Evolutionary conservation across 2,797 vertebrate genomes (phyloP).

Genomic region (Microctenopoma lineatum): DNA sequence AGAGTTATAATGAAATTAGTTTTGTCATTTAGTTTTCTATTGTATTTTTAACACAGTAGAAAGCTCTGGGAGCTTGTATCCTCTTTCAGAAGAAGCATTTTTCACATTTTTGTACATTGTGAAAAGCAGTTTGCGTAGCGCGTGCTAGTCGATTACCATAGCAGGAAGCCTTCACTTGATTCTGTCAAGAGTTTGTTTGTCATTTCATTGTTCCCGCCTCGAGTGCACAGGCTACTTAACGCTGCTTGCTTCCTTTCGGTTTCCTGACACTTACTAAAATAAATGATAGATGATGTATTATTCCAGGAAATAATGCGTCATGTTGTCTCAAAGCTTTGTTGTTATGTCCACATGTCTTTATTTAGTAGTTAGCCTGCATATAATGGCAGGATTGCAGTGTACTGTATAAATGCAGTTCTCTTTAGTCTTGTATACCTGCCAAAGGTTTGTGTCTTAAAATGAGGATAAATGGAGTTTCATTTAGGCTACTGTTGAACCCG

Average conservation of each 20-base stretch:
- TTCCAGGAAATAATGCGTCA: constrained; percentile 48
- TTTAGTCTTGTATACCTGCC: not conserved
- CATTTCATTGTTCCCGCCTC: constrained; percentile 55
- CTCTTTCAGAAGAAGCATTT: not conserved
- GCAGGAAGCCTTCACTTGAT: constrained; percentile 60
- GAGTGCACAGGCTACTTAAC: constrained; percentile 43
- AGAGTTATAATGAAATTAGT: too few relatives aligned
- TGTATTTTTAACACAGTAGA: too few relatives aligned
- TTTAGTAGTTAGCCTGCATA: not conserved
- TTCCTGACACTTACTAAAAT: constrained; percentile 6
- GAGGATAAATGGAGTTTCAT: constrained; percentile 24
- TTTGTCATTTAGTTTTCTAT: too few relatives aligned
- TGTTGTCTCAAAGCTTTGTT: constrained; percentile 11
- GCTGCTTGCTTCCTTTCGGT: constrained; percentile 27
- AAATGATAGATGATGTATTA: not conserved
- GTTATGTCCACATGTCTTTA: constrained; percentile 3
- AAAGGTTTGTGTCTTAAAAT: constrained; percentile 16
- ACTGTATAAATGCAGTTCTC: not conserved
- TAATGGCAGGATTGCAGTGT: not conserved
- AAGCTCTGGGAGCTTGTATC: not conserved
- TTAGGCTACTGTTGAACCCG: constrained; percentile 1
- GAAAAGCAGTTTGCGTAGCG: constrained; percentile 25
- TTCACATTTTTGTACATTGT: not conserved
- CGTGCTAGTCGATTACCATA: constrained; percentile 16
- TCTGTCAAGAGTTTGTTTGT: constrained; percentile 53